Percentiles rank a stretch among this genome's conserved stretches.
phyloP scores from a whole-genome alignment of 2,797 vertebrate species.

The Chromobotia macracanthus region DNA sequence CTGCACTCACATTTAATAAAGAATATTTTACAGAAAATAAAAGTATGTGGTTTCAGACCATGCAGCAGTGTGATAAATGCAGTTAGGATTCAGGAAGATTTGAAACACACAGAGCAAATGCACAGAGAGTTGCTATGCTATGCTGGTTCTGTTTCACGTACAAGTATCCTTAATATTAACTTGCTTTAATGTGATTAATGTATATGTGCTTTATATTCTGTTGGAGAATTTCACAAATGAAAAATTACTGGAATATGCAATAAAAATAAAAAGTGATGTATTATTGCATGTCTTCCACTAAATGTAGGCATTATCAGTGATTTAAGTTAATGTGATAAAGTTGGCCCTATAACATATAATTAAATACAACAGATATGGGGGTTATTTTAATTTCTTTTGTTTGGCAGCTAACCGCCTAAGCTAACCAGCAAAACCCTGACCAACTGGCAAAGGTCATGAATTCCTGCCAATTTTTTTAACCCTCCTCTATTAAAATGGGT shows the following conservation, averaged over 20 bases:
- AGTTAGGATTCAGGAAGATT: background rate
- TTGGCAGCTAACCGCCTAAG: too few species aligned
- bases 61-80: background rate
- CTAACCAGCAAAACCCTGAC: background rate
- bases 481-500: background rate
- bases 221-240: background rate
- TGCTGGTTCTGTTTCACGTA: background rate
- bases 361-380: too few species aligned
- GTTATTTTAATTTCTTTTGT: too few species aligned
- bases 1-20: slow-evolving; percentile 7
- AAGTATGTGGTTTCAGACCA: background rate
- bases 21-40: background rate
- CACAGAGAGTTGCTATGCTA: background rate
- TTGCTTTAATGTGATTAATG: background rate
- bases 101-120: background rate
- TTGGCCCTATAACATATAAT: background rate
- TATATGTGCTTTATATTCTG: background rate
- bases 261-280: background rate
- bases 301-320: too few species aligned
- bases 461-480: background rate
- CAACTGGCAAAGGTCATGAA: background rate
- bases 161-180: background rate
- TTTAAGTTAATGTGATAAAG: background rate
- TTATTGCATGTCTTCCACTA: background rate
- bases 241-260: background rate